Percentiles rank a stretch among this genome's conserved stretches.
Evolutionary conservation across 2,113 vertebrate species (phyloP).

Genomic region (Cavia porcellus): DNA sequence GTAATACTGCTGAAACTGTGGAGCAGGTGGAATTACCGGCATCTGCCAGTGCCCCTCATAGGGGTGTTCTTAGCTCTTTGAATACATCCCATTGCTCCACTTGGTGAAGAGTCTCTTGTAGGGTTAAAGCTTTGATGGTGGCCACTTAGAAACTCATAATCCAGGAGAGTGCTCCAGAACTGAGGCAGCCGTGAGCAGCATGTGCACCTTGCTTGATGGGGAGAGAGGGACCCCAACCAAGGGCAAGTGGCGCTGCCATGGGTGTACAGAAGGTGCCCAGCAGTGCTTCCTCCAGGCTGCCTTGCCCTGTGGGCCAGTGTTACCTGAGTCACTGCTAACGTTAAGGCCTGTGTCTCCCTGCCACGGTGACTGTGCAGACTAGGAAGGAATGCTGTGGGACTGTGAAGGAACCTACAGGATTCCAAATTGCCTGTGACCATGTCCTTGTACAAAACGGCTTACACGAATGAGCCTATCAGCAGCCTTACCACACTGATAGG

Average conservation of each 20-base stretch:
- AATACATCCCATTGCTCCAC: not conserved
- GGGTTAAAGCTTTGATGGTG: not conserved
- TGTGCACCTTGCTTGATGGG: not conserved
- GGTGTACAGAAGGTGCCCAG: not conserved
- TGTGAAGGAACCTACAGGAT: not conserved
- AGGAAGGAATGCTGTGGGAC: not conserved
- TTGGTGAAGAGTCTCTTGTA: not conserved
- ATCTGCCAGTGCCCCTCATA: not conserved
- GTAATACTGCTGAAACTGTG: not conserved
- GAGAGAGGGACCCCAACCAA: not conserved
- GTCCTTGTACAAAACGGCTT: not conserved
- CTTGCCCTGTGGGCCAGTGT: too few relatives aligned
- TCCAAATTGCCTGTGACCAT: not conserved
- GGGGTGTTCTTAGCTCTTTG: not conserved
- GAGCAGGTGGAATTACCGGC: not conserved
- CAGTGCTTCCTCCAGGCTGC: not conserved
- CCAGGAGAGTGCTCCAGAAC: not conserved
- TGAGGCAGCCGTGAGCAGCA: too few relatives aligned
- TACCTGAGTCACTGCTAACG: too few relatives aligned
- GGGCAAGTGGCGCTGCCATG: not conserved
- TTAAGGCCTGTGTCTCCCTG: fast-evolving
- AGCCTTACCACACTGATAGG: not conserved
- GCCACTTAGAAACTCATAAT: not conserved
- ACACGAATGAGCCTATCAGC: not conserved
- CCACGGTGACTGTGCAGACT: not conserved